These are phyloP conservation scores for Acinonyx jubatus DNA, from an alignment of 2,113 vertebrate genomes.

Conservation along the genomic window DNA sequence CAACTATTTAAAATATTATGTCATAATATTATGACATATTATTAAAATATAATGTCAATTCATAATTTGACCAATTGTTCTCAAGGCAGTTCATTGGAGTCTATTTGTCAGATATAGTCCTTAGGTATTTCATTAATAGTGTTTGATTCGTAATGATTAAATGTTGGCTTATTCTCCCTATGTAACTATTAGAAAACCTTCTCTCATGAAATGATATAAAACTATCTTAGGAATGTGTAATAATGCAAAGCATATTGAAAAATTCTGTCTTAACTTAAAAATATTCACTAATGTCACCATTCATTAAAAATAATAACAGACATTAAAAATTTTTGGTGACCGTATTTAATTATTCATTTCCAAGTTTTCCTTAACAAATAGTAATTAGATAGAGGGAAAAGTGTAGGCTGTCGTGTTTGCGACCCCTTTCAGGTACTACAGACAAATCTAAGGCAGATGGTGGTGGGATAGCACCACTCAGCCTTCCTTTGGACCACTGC, in stretches of 20 bases:
- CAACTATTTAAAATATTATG: constrained; percentile 2
- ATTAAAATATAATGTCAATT: background rate
- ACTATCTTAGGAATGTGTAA: background rate
- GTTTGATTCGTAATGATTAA: constrained; percentile 1
- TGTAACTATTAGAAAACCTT: background rate
- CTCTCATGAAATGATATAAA: background rate
- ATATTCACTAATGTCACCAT: background rate
- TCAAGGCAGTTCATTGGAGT: background rate
- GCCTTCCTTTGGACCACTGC: background rate
- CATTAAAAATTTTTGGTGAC: background rate
- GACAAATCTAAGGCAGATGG: background rate
- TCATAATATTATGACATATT: background rate
- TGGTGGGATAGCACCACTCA: background rate
- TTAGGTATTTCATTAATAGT: background rate
- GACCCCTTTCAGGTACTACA: background rate
- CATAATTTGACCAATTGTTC: background rate
- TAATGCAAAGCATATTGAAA: constrained; percentile 18
- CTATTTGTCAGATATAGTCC: background rate
- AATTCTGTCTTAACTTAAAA: background rate
- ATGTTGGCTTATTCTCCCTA: background rate
- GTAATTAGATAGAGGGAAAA: background rate
- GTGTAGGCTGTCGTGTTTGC: background rate
- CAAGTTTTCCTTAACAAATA: constrained; percentile 34
- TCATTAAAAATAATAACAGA: constrained; percentile 48
- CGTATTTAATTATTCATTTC: background rate